Evolutionary conservation across 2,797 vertebrate species (phyloP).

Genomic region (Pelochelys cantorii): DNA sequence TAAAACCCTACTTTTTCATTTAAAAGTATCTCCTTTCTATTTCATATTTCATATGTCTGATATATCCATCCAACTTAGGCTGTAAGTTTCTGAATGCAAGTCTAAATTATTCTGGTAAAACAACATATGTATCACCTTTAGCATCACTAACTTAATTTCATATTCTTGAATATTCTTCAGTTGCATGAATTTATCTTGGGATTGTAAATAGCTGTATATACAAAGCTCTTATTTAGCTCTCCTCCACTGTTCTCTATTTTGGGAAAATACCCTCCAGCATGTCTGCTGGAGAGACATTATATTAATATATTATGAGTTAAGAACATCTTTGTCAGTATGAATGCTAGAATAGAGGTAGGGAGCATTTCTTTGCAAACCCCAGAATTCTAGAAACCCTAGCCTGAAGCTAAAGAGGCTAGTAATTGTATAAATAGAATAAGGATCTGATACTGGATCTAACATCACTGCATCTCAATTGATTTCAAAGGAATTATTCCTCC

Average conservation of each 20-base stretch:
- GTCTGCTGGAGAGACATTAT: slow-evolving; percentile 20
- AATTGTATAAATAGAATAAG: neutral
- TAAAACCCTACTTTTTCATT: neutral
- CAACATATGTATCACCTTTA: neutral
- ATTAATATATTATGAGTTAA: slow-evolving; percentile 61
- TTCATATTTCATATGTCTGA: slow-evolving; percentile 25
- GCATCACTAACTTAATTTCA: slow-evolving; percentile 22
- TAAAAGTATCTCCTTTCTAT: neutral
- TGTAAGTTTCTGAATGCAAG: neutral
- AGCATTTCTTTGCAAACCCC: neutral
- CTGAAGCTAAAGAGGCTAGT: neutral
- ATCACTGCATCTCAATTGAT: neutral
- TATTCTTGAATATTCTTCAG: neutral
- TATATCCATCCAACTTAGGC: neutral
- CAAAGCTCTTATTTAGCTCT: slow-evolving; percentile 56
- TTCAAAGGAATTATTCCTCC: neutral
- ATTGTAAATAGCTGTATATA: slow-evolving; percentile 20
- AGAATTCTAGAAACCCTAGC: slow-evolving; percentile 35
- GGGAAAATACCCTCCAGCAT: slow-evolving; percentile 46
- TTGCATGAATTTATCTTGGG: slow-evolving; percentile 54
- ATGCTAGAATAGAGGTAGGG: slow-evolving; percentile 66
- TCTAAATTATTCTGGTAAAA: neutral
- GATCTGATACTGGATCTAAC: neutral
- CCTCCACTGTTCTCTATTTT: slow-evolving; percentile 63
- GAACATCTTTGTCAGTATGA: slow-evolving; percentile 65